Conservation (phyloP, 2,797 vertebrate species). For the Cyprinella venusta region DNA sequence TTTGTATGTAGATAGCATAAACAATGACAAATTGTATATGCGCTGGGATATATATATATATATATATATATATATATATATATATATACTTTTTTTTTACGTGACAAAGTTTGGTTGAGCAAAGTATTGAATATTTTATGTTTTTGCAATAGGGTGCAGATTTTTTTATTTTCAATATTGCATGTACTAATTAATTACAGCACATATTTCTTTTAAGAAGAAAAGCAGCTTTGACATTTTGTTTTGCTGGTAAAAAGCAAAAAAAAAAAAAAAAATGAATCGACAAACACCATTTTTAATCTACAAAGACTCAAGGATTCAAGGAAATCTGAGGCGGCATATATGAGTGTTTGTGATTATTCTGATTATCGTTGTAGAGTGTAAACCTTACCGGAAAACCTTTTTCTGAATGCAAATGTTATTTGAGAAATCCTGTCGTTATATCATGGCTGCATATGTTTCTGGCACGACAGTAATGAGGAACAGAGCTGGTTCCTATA, state of each 20-base stretch:
- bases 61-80: too few species aligned
- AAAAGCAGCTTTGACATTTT: background rate
- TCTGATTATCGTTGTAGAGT: background rate
- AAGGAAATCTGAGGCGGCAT: background rate
- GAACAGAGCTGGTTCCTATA: slow-evolving; percentile 59
- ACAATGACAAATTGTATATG: background rate
- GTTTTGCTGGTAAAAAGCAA: background rate
- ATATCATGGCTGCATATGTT: slow-evolving; percentile 23
- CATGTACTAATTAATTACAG: background rate
- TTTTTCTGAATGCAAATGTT: slow-evolving; percentile 29
- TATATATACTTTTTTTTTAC: too few species aligned
- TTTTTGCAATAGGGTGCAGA: background rate
- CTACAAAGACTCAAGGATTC: background rate
- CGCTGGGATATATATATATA: background rate
- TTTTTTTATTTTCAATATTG: background rate
- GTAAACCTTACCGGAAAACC: background rate
- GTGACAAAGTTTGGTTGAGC: background rate
- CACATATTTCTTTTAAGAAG: background rate
- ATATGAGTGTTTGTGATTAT: background rate
- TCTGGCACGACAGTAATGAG: slow-evolving; percentile 39
- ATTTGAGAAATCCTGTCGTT: slow-evolving; percentile 25
- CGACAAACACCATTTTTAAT: background rate
- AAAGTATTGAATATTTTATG: background rate
- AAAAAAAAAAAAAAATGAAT: background rate
- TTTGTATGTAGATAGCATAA: slow-evolving; percentile 12